Evolutionary conservation across 2,113 vertebrate species (phyloP), one percentile per base, ranked within the genome.

Genomic region (Hyaena hyaena): DNA sequence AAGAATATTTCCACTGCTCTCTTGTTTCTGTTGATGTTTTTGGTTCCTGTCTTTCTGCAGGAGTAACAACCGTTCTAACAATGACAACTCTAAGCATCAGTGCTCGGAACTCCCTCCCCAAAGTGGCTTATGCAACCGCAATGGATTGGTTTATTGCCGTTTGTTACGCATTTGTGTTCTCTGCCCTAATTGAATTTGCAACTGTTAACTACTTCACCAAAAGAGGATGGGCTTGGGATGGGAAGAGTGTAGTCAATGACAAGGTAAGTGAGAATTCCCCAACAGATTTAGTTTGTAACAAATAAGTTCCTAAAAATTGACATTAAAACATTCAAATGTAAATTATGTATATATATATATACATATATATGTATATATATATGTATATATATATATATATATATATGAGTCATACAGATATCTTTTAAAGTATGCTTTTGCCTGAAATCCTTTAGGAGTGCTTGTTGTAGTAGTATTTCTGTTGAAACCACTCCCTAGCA

Each of bases 141-240:
- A 99, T 99, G 99, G 99, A 99, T 99, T 99, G 99, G 99, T 99
- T 99, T 98, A 99, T 99, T 68, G 99, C 99, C 6, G 99, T 99
- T 85, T 99, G 99, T 97, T 99, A 99, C 26, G 99, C 99, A 4
- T 99, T 99, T 95, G 99, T 99, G 83, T 99, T 99, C 98, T 99
- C 99, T 53, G 99, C 99, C 87, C 98, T 99, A 97, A 99, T 99
- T 92, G 99, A 99, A 98, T 99, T 99, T 97, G 99, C 99, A 97
- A 99, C 99, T 35, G 99, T 99, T 98, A 99, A 99, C 98, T 99
- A 99, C 98, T 99, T 99, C 99, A 99, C 99, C 93, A 99, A 99
- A 98, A 99, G 99, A 84, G 99, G 99, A 98, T 99, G 99, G 99
- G 99, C 99, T 23, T 99, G 99, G 99, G 99, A 99, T 96, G 99